Percentiles rank a stretch among this genome's conserved stretches.
Conservation (phyloP, 1,140 invertebrate genomes). For the Pararge aegeria region DNA sequence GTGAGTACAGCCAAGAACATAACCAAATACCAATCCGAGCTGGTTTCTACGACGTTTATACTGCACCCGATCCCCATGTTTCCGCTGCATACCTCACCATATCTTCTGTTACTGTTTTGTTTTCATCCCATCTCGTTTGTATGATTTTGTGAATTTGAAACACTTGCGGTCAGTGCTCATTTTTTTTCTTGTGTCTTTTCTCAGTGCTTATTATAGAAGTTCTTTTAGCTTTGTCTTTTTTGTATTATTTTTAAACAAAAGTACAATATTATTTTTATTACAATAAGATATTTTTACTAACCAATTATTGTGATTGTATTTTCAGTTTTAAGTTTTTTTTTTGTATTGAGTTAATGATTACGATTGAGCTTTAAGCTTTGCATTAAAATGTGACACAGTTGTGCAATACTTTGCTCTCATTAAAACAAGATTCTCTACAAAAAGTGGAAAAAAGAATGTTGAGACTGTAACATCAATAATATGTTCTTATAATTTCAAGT, state of each 20-base stretch:
- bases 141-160: conserved; percentile 46
- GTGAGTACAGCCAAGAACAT: conserved; percentile 82
- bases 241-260: conserved; percentile 18
- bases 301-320: conserved; percentile 25
- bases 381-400: conserved; percentile 16
- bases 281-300: conserved; percentile 10
- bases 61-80: conserved; percentile 54
- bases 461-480: conserved; percentile 8
- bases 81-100: conserved; percentile 45
- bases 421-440: background rate
- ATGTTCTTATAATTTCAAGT: background rate
- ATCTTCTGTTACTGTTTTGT: conserved; percentile 43
- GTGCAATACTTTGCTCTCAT: conserved; percentile 16
- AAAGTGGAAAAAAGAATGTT: background rate
- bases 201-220: conserved; percentile 21
- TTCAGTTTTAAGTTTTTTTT: conserved; percentile 20
- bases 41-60: conserved; percentile 77
- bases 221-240: conserved; percentile 23
- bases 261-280: conserved; percentile 26
- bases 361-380: conserved; percentile 18
- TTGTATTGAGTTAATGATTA: conserved; percentile 18
- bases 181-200: no score
- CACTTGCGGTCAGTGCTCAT: conserved; percentile 22
- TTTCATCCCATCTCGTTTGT: conserved; percentile 39
- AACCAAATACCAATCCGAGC: conserved; percentile 68